phyloP scores from a whole-genome alignment of 2,888 invertebrate species.

The Drosophila paramelanica region DNA sequence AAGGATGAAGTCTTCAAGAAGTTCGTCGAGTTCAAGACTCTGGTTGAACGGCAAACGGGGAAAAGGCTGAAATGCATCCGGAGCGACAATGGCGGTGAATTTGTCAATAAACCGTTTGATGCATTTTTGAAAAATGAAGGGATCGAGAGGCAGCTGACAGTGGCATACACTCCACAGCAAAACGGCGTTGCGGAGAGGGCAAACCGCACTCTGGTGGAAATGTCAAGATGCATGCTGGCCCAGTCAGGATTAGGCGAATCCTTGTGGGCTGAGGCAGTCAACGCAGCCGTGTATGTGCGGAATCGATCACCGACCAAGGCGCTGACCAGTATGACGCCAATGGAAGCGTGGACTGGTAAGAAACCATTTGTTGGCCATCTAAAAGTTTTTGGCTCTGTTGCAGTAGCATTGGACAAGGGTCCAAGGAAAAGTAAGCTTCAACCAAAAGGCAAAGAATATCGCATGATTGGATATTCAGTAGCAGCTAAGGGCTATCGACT shows the following conservation, averaged over 20 bases:
- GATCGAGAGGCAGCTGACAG: conserved; percentile 2
- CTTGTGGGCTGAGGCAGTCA: neutral
- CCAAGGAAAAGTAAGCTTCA: neutral
- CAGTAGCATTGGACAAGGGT: conserved; percentile 4
- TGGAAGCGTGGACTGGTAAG: conserved; percentile 15
- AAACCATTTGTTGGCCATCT: conserved; percentile 1
- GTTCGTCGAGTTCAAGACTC: conserved; percentile 9
- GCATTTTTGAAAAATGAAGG: neutral
- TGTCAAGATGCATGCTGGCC: conserved; percentile 2
- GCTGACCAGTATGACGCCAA: neutral
- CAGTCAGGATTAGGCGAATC: too few relatives aligned
- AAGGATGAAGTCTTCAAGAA: conserved; percentile 3
- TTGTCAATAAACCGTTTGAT: neutral
- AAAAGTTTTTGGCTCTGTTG: conserved; percentile 9
- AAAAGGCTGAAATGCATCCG: conserved; percentile 10
- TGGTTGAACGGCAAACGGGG: conserved; percentile 15
- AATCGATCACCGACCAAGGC: neutral
- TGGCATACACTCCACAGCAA: conserved; percentile 3
- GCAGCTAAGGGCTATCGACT: neutral
- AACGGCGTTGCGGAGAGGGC: neutral
- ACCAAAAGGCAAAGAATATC: conserved; percentile 5
- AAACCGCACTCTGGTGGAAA: conserved; percentile 6
- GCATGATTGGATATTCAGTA: neutral
- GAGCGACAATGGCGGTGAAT: conserved; percentile 17
- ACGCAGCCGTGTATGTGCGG: neutral